These are phyloP conservation scores for Alitta virens DNA, from an alignment of 2,888 invertebrate species.

Conservation along the genomic window DNA sequence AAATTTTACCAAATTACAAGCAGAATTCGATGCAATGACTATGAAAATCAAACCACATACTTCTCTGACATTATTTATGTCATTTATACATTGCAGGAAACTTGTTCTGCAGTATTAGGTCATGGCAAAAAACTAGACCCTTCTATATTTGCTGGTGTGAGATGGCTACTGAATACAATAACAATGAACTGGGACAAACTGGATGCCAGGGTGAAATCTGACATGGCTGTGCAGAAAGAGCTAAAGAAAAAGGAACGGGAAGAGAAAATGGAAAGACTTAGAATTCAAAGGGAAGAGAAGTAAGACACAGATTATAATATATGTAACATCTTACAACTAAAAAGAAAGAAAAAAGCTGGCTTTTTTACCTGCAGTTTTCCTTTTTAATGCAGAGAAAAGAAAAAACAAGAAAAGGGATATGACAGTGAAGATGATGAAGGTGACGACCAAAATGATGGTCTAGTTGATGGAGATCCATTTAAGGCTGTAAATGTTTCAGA, in stretches of 20 bases:
- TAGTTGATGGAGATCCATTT: slow-evolving; percentile 17
- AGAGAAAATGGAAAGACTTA: slow-evolving; percentile 37
- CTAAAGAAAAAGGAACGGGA: slow-evolving; percentile 57
- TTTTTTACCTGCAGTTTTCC: neutral
- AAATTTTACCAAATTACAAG: too few relatives aligned
- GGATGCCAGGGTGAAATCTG: slow-evolving; percentile 65
- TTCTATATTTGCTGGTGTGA: slow-evolving; percentile 62
- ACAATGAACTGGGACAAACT: slow-evolving; percentile 67
- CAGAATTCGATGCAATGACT: too few relatives aligned
- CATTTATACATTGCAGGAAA: too few relatives aligned
- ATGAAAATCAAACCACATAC: too few relatives aligned
- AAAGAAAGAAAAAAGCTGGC: too few relatives aligned
- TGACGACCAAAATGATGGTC: neutral
- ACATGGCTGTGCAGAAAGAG: slow-evolving; percentile 63
- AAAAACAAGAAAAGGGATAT: neutral
- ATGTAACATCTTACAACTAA: too few relatives aligned
- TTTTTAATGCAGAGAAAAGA: neutral
- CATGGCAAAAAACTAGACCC: slow-evolving; percentile 65
- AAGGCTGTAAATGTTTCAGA: slow-evolving; percentile 7
- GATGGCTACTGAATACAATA: slow-evolving; percentile 71
- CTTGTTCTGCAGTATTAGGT: slow-evolving; percentile 53
- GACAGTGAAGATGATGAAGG: slow-evolving; percentile 1
- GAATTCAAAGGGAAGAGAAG: slow-evolving; percentile 5
- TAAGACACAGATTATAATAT: neutral
- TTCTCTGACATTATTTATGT: too few relatives aligned